Conservation (phyloP, 2,888 invertebrate species). For the Andricus quercusramuli region DNA sequence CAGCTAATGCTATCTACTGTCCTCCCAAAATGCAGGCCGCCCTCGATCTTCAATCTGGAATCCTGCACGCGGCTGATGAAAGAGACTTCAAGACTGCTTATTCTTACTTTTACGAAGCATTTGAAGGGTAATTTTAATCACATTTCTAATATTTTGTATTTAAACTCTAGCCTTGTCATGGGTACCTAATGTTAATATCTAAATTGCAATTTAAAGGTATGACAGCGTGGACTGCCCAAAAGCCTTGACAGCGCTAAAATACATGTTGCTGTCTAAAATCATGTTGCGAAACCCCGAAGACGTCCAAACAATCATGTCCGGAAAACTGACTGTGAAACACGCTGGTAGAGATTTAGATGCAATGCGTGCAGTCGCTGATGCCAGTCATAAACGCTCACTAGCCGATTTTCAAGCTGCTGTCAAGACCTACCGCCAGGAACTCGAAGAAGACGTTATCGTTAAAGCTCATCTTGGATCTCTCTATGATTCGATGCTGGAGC, state of each 20-base stretch:
- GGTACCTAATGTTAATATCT: not conserved
- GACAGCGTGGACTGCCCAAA: constrained; percentile 96
- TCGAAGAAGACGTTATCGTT: constrained; percentile 98
- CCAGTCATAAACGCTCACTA: constrained; percentile 97
- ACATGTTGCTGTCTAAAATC: constrained; percentile 99
- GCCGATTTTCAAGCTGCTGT: constrained; percentile 97
- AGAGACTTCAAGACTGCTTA: constrained; percentile 99
- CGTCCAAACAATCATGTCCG: constrained; percentile 95
- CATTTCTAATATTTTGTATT: constrained; percentile 9
- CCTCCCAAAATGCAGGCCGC: constrained; percentile 99
- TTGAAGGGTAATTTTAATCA: constrained; percentile 89
- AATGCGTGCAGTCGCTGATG: constrained; percentile 97
- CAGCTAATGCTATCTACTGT: constrained; percentile 99
- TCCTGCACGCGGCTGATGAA: constrained; percentile 99
- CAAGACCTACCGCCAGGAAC: constrained; percentile 91
- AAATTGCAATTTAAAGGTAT: constrained; percentile 63
- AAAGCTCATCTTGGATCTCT: constrained; percentile 97
- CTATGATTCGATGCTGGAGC: constrained; percentile 99
- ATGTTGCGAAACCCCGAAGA: constrained; percentile 98
- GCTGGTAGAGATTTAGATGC: constrained; percentile 97
- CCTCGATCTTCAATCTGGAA: constrained; percentile 97
- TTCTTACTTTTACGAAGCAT: constrained; percentile 99
- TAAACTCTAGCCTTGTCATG: not conserved
- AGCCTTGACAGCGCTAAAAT: constrained; percentile 97
- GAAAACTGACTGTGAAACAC: constrained; percentile 98